Evolutionary conservation across 2,888 invertebrate genomes (phyloP).

Genomic region (Altica lythri): DNA sequence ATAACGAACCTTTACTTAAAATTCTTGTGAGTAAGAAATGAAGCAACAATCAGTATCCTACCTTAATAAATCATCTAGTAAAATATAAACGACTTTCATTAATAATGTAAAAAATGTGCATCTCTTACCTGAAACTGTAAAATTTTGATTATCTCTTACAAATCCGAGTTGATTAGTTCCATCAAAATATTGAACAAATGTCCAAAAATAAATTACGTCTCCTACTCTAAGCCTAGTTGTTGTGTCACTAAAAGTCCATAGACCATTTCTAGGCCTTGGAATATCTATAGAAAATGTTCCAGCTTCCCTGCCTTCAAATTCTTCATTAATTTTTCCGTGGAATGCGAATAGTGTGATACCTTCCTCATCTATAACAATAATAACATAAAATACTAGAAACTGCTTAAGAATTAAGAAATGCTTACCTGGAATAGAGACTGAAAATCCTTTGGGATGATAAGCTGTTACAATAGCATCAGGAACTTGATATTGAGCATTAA

Average conservation of each 20-base stretch:
- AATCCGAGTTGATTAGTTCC: constrained; percentile 63
- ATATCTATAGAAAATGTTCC: constrained; percentile 70
- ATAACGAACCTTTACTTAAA: too few species aligned
- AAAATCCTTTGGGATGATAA: constrained; percentile 64
- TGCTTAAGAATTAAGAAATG: not conserved
- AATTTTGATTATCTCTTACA: constrained; percentile 65
- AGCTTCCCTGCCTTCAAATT: constrained; percentile 73
- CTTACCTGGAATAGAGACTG: constrained; percentile 66
- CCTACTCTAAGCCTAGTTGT: constrained; percentile 61
- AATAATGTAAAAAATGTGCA: too few species aligned
- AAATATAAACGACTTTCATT: too few species aligned
- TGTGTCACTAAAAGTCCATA: constrained; percentile 70
- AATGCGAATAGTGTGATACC: constrained; percentile 75
- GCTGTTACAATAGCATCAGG: constrained; percentile 65
- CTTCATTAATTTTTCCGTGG: constrained; percentile 75
- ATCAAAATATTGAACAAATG: constrained; percentile 69
- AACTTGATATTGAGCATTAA: constrained; percentile 51
- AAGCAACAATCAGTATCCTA: too few species aligned
- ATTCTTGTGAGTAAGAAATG: too few species aligned
- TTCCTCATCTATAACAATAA: constrained; percentile 47
- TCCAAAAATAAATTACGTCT: constrained; percentile 77
- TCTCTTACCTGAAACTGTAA: constrained; percentile 49
- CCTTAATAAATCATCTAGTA: too few species aligned
- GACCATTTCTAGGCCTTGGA: constrained; percentile 63
- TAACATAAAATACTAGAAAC: not conserved